Evolutionary conservation across 1,140 invertebrate species (phyloP).

Genomic region (Bilobella aurantiaca): DNA sequence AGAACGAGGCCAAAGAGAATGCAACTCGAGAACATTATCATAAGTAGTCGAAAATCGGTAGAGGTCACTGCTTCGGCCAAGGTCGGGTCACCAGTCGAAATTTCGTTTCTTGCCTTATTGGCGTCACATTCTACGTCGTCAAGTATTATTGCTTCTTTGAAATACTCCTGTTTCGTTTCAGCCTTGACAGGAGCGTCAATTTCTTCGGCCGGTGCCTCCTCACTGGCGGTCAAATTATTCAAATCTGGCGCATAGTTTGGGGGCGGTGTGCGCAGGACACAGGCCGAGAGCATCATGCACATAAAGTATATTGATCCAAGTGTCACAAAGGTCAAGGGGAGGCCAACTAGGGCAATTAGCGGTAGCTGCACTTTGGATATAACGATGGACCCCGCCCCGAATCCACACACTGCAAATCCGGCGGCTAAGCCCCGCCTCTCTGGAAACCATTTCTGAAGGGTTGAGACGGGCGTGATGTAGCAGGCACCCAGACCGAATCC

Average conservation of each 20-base stretch:
- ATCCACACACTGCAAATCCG: slow-evolving; percentile 32
- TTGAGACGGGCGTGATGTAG: slow-evolving; percentile 29
- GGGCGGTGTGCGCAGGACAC: slow-evolving; percentile 24
- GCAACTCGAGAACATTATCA: slow-evolving; percentile 26
- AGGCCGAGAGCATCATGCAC: slow-evolving; percentile 16
- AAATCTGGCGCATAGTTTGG: slow-evolving; percentile 13
- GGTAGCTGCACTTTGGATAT: slow-evolving; percentile 20
- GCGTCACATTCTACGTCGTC: too few relatives aligned
- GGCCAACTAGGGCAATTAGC: slow-evolving; percentile 14
- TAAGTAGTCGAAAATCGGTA: slow-evolving; percentile 20
- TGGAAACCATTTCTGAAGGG: slow-evolving; percentile 34
- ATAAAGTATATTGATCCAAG: slow-evolving; percentile 22
- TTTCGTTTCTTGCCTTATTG: too few relatives aligned
- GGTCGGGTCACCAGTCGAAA: too few relatives aligned
- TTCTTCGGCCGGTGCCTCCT: too few relatives aligned
- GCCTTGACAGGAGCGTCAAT: too few relatives aligned
- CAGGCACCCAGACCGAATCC: slow-evolving; percentile 26
- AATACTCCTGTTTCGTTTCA: background rate
- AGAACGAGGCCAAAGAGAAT: slow-evolving; percentile 26
- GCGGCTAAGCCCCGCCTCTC: slow-evolving; percentile 25
- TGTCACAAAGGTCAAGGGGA: slow-evolving; percentile 27
- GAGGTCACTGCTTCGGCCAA: slow-evolving; percentile 24
- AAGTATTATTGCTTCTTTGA: too few relatives aligned
- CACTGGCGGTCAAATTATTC: too few relatives aligned
- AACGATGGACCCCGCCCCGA: slow-evolving; percentile 30